These are phyloP conservation scores for Epinotia demarniana DNA, from an alignment of 2,888 invertebrate genomes.

Conservation along the genomic window DNA sequence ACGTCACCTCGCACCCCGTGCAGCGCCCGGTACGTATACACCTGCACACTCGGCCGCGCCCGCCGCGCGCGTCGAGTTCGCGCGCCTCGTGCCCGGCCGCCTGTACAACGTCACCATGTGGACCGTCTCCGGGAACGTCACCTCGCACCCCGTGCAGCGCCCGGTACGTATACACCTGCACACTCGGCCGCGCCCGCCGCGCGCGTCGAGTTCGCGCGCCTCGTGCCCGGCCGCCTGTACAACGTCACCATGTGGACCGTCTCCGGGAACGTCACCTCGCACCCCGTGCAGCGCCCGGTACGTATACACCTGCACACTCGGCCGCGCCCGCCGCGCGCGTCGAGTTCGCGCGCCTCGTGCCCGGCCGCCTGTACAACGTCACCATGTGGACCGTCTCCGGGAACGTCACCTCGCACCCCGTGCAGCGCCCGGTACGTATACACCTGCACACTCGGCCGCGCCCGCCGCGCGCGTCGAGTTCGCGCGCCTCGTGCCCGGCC, in stretches of 20 bases:
- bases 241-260: constrained; percentile 98
- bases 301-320: not conserved
- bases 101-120: constrained; percentile 97
- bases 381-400: constrained; percentile 96
- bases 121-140: constrained; percentile 94
- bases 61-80: constrained; percentile 89
- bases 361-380: constrained; percentile 95
- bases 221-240: constrained; percentile 95
- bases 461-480: constrained; percentile 90
- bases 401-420: constrained; percentile 92
- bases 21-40: constrained; percentile 1
- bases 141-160: constrained; percentile 89
- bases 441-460: constrained; percentile 82
- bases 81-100: constrained; percentile 91
- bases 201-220: constrained; percentile 89
- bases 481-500: constrained; percentile 91
- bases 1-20: constrained; percentile 93
- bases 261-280: constrained; percentile 91
- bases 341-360: constrained; percentile 91
- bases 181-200: constrained; percentile 88
- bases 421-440: constrained; percentile 60
- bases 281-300: constrained; percentile 85
- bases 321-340: constrained; percentile 88
- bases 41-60: constrained; percentile 86
- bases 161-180: not conserved